Conservation (phyloP, 2,888 invertebrate species). For the Capitulum mitella region DNA sequence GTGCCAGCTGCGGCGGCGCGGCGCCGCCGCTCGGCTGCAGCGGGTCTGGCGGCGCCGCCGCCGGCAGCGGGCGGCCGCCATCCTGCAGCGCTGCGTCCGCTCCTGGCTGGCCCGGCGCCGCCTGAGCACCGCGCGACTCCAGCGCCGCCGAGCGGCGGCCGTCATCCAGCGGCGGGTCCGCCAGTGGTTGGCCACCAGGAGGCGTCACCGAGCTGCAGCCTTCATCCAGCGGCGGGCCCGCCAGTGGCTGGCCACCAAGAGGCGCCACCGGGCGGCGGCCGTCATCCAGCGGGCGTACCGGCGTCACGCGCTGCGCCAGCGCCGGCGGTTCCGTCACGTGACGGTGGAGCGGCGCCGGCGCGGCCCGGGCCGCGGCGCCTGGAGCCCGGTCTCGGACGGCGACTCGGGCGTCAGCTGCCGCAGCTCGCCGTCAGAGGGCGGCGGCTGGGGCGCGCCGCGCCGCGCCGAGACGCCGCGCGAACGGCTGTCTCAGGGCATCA, state of each 20-base stretch:
- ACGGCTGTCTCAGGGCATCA: too few species aligned
- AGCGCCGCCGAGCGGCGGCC: neutral
- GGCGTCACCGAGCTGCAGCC: neutral
- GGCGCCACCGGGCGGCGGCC: neutral
- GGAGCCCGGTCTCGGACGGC: neutral
- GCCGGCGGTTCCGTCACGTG: neutral
- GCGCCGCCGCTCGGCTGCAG: neutral
- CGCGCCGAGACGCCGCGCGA: too few species aligned
- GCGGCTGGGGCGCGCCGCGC: neutral
- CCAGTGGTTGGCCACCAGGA: neutral
- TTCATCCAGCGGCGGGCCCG: neutral
- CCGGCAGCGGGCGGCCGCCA: neutral
- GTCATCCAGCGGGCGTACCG: slow-evolving; percentile 4
- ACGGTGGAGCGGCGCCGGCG: neutral
- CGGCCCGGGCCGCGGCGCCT: too few species aligned
- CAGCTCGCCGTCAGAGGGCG: neutral
- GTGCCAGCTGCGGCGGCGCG: neutral
- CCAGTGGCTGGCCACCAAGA: neutral
- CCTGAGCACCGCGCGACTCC: neutral
- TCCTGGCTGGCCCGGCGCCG: neutral
- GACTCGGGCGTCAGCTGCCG: neutral
- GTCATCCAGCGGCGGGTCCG: neutral
- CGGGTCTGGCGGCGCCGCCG: neutral
- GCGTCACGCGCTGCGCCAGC: neutral
- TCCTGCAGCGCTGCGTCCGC: neutral